Evolutionary conservation across 2,888 invertebrate species (phyloP).

Genomic region (Caenorhabditis zanzibari): DNA sequence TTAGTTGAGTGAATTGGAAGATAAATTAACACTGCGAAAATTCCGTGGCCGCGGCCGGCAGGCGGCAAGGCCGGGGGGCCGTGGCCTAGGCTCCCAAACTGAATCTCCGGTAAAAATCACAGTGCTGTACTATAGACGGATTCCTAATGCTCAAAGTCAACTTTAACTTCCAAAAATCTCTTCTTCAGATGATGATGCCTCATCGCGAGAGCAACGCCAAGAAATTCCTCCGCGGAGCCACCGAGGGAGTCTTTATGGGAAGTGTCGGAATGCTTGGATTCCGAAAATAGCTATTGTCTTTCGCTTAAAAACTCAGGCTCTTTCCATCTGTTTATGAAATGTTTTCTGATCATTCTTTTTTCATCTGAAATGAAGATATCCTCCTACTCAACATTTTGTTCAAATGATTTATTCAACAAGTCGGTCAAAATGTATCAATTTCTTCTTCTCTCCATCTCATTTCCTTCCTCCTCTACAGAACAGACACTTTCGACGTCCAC

Average conservation of each 20-base stretch:
- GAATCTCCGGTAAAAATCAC: no score
- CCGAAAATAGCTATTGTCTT: constrained; percentile 29
- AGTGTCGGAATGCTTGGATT: constrained; percentile 65
- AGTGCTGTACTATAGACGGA: no score
- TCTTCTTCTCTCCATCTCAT: constrained; percentile 8
- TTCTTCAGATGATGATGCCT: constrained; percentile 51
- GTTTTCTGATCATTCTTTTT: constrained; percentile 16
- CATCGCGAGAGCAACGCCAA: constrained; percentile 56
- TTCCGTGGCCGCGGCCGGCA: no score
- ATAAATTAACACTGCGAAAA: no score
- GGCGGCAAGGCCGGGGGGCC: no score
- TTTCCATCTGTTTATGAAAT: constrained; percentile 3
- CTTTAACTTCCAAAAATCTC: neutral
- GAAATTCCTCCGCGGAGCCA: constrained; percentile 60
- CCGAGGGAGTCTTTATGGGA: constrained; percentile 66
- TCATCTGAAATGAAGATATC: constrained; percentile 6
- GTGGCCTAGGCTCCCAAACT: no score
- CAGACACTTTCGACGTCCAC: constrained; percentile 50
- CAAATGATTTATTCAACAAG: constrained; percentile 54
- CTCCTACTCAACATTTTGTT: constrained; percentile 16
- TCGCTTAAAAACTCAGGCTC: constrained; percentile 23
- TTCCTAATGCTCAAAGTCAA: no score
- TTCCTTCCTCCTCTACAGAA: constrained; percentile 62
- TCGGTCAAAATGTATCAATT: constrained; percentile 17
- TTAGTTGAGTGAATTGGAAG: no score